Evolutionary conservation across 2,888 invertebrate species (phyloP).

Genomic region (Argyra leucocephala): DNA sequence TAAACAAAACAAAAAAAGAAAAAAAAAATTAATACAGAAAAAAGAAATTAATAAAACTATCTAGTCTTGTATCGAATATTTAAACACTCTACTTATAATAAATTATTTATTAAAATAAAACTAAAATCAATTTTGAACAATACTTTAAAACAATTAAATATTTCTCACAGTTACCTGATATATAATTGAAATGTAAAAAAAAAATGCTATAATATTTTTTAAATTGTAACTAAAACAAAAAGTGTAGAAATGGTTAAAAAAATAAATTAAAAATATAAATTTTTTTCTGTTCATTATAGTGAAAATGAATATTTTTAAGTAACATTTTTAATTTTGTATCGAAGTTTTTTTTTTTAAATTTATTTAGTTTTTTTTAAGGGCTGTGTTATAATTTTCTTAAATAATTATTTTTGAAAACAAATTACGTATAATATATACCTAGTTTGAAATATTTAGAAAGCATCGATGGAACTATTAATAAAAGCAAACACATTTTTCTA

Average conservation of each 20-base stretch:
- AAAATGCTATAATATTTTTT: neutral
- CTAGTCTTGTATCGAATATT: neutral
- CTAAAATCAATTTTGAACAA: neutral
- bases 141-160: neutral
- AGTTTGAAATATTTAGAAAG: too few relatives aligned
- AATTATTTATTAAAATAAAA: neutral
- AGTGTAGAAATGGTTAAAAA: neutral
- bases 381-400: neutral
- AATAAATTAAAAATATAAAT: too few relatives aligned
- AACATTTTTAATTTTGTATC: neutral
- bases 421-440: too few relatives aligned
- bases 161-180: slow-evolving; percentile 6
- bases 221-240: neutral
- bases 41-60: neutral
- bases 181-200: neutral
- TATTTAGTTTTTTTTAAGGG: neutral
- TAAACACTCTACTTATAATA: neutral
- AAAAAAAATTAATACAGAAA: too few relatives aligned
- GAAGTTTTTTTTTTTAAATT: neutral
- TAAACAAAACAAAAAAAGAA: too few relatives aligned
- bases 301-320: too few relatives aligned
- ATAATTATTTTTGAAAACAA: too few relatives aligned
- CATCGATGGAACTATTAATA: too few relatives aligned
- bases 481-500: too few relatives aligned
- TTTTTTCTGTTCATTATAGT: neutral